These are phyloP conservation scores for Phrynocephalus guinanensis DNA, from an alignment of 2,797 vertebrate species.

Conservation along the genomic window DNA sequence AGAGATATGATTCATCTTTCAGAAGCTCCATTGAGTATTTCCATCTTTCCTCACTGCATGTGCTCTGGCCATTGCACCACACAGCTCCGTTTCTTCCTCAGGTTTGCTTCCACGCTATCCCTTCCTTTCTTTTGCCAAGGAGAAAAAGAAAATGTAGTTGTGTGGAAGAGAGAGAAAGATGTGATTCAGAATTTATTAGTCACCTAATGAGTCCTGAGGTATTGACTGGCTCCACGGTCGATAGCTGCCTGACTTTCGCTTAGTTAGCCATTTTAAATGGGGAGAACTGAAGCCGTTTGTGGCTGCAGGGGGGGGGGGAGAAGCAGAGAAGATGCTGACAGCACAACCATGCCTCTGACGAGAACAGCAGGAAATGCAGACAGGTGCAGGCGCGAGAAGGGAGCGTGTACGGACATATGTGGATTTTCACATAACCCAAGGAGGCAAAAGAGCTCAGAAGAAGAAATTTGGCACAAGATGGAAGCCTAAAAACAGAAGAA, in stretches of 20 bases:
- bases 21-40: background rate
- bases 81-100: conserved; percentile 36
- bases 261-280: conserved; percentile 56
- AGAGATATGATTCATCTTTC: background rate
- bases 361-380: background rate
- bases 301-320: background rate
- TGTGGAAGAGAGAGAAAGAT: conserved; percentile 46
- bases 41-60: background rate
- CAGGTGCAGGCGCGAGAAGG: background rate
- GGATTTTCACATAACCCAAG: background rate
- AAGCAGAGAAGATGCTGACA: conserved; percentile 22
- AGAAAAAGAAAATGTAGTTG: conserved; percentile 5
- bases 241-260: conserved; percentile 51
- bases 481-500: background rate
- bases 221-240: conserved; percentile 60
- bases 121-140: conserved; percentile 34
- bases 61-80: background rate
- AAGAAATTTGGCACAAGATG: background rate
- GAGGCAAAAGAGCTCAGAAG: background rate
- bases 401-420: background rate
- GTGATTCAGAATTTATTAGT: conserved; percentile 56
- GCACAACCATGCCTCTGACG: conserved; percentile 2
- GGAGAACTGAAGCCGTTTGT: conserved; percentile 52
- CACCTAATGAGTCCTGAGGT: conserved; percentile 50
- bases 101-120: conserved; percentile 37